Evolutionary conservation across 2,797 vertebrate species (phyloP).

Genomic region (Tinamus major): DNA sequence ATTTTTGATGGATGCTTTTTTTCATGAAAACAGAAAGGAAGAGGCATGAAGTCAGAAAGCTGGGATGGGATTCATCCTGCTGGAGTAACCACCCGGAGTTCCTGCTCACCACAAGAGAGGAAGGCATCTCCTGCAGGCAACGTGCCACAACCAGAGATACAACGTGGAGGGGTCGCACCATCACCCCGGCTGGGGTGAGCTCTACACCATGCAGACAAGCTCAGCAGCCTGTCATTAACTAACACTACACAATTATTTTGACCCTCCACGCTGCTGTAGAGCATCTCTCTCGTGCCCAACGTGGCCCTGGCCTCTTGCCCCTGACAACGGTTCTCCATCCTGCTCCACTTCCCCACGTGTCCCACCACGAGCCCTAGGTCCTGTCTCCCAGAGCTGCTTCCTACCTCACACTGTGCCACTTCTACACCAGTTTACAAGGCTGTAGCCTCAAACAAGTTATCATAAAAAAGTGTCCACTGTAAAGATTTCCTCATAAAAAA

Average conservation of each 20-base stretch:
- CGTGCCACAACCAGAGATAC: not conserved
- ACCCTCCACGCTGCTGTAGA: not conserved
- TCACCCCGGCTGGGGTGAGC: not conserved
- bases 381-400: not conserved
- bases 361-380: not conserved
- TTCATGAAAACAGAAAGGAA: not conserved
- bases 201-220: not conserved
- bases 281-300: fast-evolving
- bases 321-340: not conserved
- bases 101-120: not conserved
- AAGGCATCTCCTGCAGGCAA: not conserved
- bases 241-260: not conserved
- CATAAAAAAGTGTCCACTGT: constrained; percentile 56
- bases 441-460: not conserved
- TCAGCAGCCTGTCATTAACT: not conserved
- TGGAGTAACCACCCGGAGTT: not conserved
- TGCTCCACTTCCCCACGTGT: fast-evolving
- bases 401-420: constrained; percentile 28
- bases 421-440: constrained; percentile 39
- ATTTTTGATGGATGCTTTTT: not conserved
- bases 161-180: not conserved
- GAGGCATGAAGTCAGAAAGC: not conserved
- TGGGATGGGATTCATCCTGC: not conserved
- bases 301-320: not conserved
- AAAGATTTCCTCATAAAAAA: constrained; percentile 58